Evolutionary conservation across 2,113 vertebrate genomes (phyloP).

Genomic region (Octodon degus): DNA sequence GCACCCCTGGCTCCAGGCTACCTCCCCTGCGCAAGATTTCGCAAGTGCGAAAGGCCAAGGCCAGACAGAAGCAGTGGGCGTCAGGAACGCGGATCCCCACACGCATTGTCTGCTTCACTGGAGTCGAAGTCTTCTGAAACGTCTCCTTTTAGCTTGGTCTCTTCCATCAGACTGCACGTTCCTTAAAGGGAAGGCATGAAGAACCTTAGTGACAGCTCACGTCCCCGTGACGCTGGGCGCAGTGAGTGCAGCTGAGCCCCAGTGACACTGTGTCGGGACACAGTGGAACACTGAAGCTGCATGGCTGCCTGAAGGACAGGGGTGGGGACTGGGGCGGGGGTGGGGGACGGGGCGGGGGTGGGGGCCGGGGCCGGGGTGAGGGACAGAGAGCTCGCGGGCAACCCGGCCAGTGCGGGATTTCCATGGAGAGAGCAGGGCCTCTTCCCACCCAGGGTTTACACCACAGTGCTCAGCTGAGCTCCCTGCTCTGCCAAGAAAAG

Average conservation of each 20-base stretch:
- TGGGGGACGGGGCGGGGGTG: too few relatives aligned
- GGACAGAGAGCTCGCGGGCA: background rate
- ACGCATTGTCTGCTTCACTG: background rate
- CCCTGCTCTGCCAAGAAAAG: background rate
- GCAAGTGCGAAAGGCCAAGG: background rate
- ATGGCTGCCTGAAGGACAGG: background rate
- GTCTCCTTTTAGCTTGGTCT: background rate
- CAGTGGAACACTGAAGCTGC: background rate
- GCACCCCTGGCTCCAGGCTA: background rate
- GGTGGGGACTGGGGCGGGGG: background rate
- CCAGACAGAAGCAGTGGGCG: background rate
- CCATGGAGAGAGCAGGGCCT: too few relatives aligned
- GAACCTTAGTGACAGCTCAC: background rate
- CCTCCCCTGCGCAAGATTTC: background rate
- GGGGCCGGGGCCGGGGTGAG: too few relatives aligned
- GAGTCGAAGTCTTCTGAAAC: background rate
- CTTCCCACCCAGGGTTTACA: too few relatives aligned
- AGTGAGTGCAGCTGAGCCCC: background rate
- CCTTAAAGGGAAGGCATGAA: background rate
- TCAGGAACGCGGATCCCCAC: background rate
- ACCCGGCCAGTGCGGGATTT: background rate
- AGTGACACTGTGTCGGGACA: too few relatives aligned
- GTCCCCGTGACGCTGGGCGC: background rate
- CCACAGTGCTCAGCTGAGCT: too few relatives aligned
- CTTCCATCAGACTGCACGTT: background rate